Evolutionary conservation across 2,113 vertebrate species (phyloP), one percentile per base, ranked within the genome.

Genomic region (human): DNA sequence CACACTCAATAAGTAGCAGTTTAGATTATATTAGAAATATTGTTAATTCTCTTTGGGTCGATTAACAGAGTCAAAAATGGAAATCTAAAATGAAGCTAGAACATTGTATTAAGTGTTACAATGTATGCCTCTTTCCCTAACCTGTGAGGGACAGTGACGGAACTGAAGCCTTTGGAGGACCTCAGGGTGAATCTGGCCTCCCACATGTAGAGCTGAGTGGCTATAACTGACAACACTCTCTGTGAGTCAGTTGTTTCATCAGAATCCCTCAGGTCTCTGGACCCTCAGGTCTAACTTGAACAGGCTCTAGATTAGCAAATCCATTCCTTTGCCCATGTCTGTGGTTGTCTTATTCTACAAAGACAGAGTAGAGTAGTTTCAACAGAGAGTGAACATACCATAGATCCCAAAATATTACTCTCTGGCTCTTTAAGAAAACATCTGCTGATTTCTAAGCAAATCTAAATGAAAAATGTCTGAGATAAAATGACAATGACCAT

Each of bases 21-120:
- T 98, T 92, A 96, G 93, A 85, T 92, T 78, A 35, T 81, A 38
- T 97, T 97, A 97, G 93, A 95, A 95, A 96, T 92, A 96, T 50
- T 84, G 66, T 70, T 70, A 83, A 95, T 98, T 91, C 83, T 85
- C 84, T 97, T 92, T 61, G 91, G 84, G 52, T 68, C 76, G 82
- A 32, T 95, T 97, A 95, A 83, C 79, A n/a, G 76, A 81, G 43
- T 88, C 70, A 97, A 96, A 97, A 23, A 17, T 55, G 73, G 68
- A 94, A 96, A 73, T 68, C 18, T 85, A 93, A 79, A 96, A 68
- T 96, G 57, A 93, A 98, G 90, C 59, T 79, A 45, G 97, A 96
- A 64, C 50, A 43, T 83, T 90, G 17, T 48, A 40, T 75, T 61
- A 95, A 87, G 55, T 40, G 18, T 70, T 81, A 35, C 0, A 85